Evolutionary conservation across 2,888 invertebrate genomes (phyloP), one percentile per base, ranked within the genome.

Genomic region (Metellina segmentata): DNA sequence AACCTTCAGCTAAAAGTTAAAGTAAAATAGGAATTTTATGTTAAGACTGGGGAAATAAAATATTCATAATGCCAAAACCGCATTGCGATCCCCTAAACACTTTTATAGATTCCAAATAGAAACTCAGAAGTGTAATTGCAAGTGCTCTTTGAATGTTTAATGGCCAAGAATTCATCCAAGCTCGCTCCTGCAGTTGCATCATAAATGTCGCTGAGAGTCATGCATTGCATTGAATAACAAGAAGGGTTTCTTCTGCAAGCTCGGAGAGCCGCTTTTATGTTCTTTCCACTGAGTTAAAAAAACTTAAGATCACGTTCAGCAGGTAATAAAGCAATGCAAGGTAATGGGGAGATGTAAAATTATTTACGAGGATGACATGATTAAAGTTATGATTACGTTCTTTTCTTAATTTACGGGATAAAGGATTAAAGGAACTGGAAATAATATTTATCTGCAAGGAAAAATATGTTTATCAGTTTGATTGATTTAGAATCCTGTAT

Each of bases 81-180:
- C 79, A 34, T 53, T 34, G 61, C 79, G 61, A 53, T 79, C 61
- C 79, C 20, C 61, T 79, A 79, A 79, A 79, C 79, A 79, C 79
- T 79, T 79, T 79, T 79, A 79, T 79, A 20, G 79, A 79, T 79
- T 79, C 61, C 34, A 16, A 61, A 61, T 61, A 9, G 79, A 79
- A 53, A 79, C 79, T 16, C 61, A 53, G 53, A 79, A 61, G 61
- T 79, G 79, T 79, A 79, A 79, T 79, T 79, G 79, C 79, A 34
- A 61, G 34, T 61, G 53, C 79, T 61, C 53, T 79, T 61, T 79
- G 79, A 79, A 79, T 79, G 79, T 79, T 79, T 79, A 79, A 79
- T 79, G 79, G 61, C 53, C 9, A 69, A 16, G 79, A 61, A 79
- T 61, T 79, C 61, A 34, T 79, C 61, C 16, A n/a, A 8, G 61